These are phyloP conservation scores for Anthoptus insignis DNA, from an alignment of 2,888 invertebrate genomes.

Conservation along the genomic window DNA sequence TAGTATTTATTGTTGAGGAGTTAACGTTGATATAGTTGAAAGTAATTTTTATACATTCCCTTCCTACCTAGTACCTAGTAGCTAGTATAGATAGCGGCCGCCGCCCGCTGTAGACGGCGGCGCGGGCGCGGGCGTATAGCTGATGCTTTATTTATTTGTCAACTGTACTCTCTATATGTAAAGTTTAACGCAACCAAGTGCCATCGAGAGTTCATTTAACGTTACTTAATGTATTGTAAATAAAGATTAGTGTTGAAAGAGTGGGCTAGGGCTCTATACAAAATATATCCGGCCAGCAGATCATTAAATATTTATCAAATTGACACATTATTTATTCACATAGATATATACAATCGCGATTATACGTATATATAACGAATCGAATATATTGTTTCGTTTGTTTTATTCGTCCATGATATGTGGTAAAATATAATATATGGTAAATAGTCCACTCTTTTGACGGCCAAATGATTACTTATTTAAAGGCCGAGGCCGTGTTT, in stretches of 20 bases:
- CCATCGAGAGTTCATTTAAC: slow-evolving; percentile 81
- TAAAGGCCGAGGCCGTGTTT: slow-evolving; percentile 53
- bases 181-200: slow-evolving; percentile 81
- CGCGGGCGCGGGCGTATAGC: slow-evolving; percentile 12
- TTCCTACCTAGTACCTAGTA: slow-evolving; percentile 54
- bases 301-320: slow-evolving; percentile 51
- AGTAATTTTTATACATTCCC: slow-evolving; percentile 82
- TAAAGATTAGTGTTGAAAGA: slow-evolving; percentile 76
- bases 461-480: slow-evolving; percentile 49
- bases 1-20: slow-evolving; percentile 83
- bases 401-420: slow-evolving; percentile 67
- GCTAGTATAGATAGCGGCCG: too few relatives aligned
- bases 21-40: slow-evolving; percentile 76
- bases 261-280: slow-evolving; percentile 66
- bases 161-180: slow-evolving; percentile 60
- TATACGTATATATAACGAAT: slow-evolving; percentile 44
- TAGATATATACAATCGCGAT: slow-evolving; percentile 59
- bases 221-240: slow-evolving; percentile 80
- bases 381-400: slow-evolving; percentile 57
- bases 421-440: slow-evolving; percentile 35
- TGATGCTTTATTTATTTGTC: slow-evolving; percentile 55
- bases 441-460: slow-evolving; percentile 68
- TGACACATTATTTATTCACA: slow-evolving; percentile 58
- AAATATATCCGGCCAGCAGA: slow-evolving; percentile 74
- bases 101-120: neutral